Percentiles rank a stretch among this genome's conserved stretches.
These are phyloP conservation scores for Arvicanthis niloticus DNA, from an alignment of 2,113 vertebrate species.

Conservation along the genomic window DNA sequence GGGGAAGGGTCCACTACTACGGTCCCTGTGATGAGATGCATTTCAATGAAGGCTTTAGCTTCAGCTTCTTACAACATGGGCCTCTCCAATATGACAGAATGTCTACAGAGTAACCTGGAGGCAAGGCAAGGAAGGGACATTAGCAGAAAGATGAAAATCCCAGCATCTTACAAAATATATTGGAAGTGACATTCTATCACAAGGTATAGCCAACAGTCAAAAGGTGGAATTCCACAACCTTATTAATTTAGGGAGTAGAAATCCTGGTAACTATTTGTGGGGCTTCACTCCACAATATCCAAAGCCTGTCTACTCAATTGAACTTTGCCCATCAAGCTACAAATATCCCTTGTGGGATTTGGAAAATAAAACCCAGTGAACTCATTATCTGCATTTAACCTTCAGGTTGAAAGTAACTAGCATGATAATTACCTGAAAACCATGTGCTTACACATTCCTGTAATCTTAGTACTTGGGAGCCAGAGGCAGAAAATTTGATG, in stretches of 20 bases:
- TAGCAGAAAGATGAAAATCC: not conserved
- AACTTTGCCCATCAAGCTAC: not conserved
- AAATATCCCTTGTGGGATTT: not conserved
- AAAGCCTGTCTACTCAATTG: not conserved
- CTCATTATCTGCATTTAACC: conserved; percentile 9
- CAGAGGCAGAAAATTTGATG: not conserved
- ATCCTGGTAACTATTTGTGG: not conserved
- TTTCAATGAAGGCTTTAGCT: not conserved
- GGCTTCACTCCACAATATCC: not conserved
- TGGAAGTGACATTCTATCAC: not conserved
- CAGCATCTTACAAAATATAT: not conserved
- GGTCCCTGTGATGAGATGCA: not conserved
- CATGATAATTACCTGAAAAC: not conserved
- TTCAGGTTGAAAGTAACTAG: not conserved
- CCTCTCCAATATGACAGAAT: not conserved
- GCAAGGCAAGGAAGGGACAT: not conserved
- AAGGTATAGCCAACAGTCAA: not conserved
- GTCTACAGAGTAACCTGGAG: not conserved
- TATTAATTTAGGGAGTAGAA: not conserved
- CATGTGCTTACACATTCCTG: not conserved
- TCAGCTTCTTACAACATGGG: not conserved
- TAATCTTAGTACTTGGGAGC: not conserved
- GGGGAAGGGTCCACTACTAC: not conserved
- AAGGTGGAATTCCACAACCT: not conserved
- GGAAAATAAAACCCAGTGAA: not conserved